Evolutionary conservation across 2,113 vertebrate genomes (phyloP), one percentile per base, ranked within the genome.

Genomic region (Sebastes fasciatus): DNA sequence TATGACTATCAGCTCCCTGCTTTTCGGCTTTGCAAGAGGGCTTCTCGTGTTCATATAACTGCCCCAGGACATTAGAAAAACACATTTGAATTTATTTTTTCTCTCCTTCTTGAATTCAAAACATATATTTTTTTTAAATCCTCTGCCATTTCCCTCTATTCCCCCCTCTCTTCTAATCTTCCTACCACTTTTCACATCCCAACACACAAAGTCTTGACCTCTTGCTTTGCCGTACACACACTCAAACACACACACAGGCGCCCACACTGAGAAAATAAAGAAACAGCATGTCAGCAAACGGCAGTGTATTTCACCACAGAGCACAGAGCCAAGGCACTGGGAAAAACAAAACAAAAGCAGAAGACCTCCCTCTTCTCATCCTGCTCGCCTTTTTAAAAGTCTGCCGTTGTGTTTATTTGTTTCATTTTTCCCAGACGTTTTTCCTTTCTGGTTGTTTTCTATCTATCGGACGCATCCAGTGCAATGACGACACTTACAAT

Each of bases 301-400:
- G 88, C 90, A 89, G 87, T 91, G 87, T 91, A 91, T 94, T 92
- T 91, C 86, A 92, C 82, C 87, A 86, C 88, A 89, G 82, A 91
- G 85, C 68, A 86, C 70, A 87, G 81, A 89, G 90, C 88, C 86
- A 88, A 87, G 80, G 87, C 82, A 87, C 70, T 58, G 77, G 81
- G 85, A 90, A 88, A 87, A 82, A 76, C 87, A 80, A 80, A 11
- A 86, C 76, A 81, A 86, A 73, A 81, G 75, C 66, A 90, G 45
- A 72, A 77, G 80, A 89, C 78, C 85, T 81, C 74, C 76, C 64
- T 64, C 79, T 74, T 48, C 52, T 43, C 77, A 48, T 86, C 76
- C 82, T 89, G 74, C 57, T 85, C 48, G 40, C 16, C 74, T 77
- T 66, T 26, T 80, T 74, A 52, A 77, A 73, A 77, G 45, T 71